phyloP scores from a whole-genome alignment of 1,140 invertebrate genomes.

The Drosophila fuyamai region DNA sequence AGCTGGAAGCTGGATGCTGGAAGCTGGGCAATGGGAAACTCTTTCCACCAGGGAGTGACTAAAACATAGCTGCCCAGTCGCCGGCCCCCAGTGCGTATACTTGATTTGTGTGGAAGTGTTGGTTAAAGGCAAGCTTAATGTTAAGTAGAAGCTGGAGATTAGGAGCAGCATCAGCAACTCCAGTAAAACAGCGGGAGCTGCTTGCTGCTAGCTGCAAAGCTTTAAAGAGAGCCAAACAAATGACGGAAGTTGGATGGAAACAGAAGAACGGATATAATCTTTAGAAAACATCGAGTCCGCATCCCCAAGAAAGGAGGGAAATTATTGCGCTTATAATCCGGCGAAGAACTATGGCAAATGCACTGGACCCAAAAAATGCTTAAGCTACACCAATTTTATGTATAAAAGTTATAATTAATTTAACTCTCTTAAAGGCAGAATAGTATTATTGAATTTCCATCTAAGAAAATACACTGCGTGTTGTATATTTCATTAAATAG shows the following conservation, averaged over 20 bases:
- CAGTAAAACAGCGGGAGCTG: conserved; percentile 20
- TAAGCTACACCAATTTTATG: not conserved
- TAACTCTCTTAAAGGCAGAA: too few species aligned
- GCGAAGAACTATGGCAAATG: not conserved
- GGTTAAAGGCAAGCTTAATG: conserved; percentile 61
- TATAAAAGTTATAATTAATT: too few species aligned
- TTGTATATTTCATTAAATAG: too few species aligned
- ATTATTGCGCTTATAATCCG: not conserved
- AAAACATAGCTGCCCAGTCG: conserved; percentile 50
- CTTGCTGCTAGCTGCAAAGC: not conserved
- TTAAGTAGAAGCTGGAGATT: conserved; percentile 53
- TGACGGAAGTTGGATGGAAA: conserved; percentile 1
- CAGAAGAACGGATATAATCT: conserved; percentile 4
- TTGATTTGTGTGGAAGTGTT: conserved; percentile 64
- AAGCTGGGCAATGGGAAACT: not conserved
- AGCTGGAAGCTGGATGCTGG: conserved; percentile 5
- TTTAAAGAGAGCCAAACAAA: conserved; percentile 38
- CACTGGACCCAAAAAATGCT: not conserved
- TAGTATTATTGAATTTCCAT: too few species aligned
- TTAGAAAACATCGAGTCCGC: not conserved
- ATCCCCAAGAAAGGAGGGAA: not conserved
- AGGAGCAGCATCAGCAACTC: conserved; percentile 18
- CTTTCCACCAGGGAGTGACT: conserved; percentile 35
- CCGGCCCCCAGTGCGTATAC: conserved; percentile 68
- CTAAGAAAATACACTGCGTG: too few species aligned